These are phyloP conservation scores for Nymphalis io DNA, from an alignment of 1,140 invertebrate genomes.

Conservation along the genomic window DNA sequence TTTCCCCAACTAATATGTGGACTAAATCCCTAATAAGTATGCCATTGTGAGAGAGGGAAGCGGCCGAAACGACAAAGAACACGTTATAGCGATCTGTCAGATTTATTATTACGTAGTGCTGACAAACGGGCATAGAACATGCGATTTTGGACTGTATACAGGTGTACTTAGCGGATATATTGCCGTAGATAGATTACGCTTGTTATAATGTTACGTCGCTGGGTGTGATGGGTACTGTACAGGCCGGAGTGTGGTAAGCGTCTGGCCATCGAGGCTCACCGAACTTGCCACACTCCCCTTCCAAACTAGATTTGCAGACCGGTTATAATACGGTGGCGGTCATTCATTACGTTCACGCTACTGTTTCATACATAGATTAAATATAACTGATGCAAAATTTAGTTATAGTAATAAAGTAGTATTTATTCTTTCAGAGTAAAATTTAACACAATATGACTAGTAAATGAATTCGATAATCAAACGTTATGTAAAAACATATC, in stretches of 20 bases:
- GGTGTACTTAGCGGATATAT: not conserved
- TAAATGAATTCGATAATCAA: too few species aligned
- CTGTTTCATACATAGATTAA: slow-evolving; percentile 68
- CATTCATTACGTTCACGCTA: slow-evolving; percentile 73
- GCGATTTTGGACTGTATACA: slow-evolving; percentile 14
- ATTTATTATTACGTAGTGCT: slow-evolving; percentile 43
- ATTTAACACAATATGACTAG: too few species aligned
- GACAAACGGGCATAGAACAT: not conserved
- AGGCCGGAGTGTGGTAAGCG: slow-evolving; percentile 75
- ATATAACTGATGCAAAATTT: slow-evolving; percentile 45
- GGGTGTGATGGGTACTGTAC: slow-evolving; percentile 49
- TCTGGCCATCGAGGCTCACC: slow-evolving; percentile 79
- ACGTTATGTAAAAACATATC: too few species aligned
- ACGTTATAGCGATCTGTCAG: slow-evolving; percentile 76
- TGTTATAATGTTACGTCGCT: slow-evolving; percentile 47
- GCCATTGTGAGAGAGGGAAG: slow-evolving; percentile 79
- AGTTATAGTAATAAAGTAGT: slow-evolving; percentile 5
- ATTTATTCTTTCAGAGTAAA: not conserved
- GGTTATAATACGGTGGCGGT: slow-evolving; percentile 72
- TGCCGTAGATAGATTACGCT: slow-evolving; percentile 30
- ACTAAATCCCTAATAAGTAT: slow-evolving; percentile 81
- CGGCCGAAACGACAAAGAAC: slow-evolving; percentile 76
- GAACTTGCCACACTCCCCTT: slow-evolving; percentile 77
- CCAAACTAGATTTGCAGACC: slow-evolving; percentile 78
- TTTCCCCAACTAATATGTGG: slow-evolving; percentile 79